Conservation (phyloP, 2,113 vertebrate genomes). For the Limanda limanda region DNA sequence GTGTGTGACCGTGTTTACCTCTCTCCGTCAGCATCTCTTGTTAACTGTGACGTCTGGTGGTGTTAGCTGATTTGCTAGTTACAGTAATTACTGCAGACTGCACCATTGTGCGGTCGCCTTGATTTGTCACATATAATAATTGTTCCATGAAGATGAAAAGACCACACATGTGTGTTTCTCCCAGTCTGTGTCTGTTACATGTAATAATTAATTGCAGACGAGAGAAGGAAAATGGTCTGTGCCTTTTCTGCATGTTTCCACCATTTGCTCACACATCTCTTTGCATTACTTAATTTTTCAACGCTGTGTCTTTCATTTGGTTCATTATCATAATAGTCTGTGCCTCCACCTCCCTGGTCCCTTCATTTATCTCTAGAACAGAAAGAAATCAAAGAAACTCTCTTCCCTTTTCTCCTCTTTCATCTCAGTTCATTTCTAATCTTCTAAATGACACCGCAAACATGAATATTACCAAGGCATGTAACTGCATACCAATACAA, state of each 20-base stretch:
- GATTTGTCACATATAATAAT: background rate
- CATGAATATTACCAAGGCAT: constrained; percentile 17
- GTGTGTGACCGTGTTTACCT: background rate
- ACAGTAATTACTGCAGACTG: constrained; percentile 17
- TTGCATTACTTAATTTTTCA: constrained; percentile 2
- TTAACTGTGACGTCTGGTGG: constrained; percentile 20
- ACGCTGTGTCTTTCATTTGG: constrained; percentile 1
- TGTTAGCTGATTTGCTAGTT: constrained; percentile 32
- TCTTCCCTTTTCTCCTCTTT: background rate
- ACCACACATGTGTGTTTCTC: background rate
- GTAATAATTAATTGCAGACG: constrained; percentile 6
- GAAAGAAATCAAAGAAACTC: constrained; percentile 20
- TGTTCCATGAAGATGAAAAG: constrained; percentile 6
- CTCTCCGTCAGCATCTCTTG: constrained; percentile 15
- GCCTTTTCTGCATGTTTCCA: background rate
- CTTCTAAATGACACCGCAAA: background rate
- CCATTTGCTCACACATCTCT: constrained; percentile 24
- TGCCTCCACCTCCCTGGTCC: background rate
- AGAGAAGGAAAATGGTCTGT: background rate
- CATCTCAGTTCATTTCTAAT: constrained; percentile 2
- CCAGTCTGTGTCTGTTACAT: background rate
- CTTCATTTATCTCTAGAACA: constrained; percentile 14
- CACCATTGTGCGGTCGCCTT: background rate
- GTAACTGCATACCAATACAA: background rate
- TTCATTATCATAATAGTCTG: constrained; percentile 13